Evolutionary conservation across 1,140 invertebrate genomes (phyloP).

Genomic region (Schlechtendalia chinensis): DNA sequence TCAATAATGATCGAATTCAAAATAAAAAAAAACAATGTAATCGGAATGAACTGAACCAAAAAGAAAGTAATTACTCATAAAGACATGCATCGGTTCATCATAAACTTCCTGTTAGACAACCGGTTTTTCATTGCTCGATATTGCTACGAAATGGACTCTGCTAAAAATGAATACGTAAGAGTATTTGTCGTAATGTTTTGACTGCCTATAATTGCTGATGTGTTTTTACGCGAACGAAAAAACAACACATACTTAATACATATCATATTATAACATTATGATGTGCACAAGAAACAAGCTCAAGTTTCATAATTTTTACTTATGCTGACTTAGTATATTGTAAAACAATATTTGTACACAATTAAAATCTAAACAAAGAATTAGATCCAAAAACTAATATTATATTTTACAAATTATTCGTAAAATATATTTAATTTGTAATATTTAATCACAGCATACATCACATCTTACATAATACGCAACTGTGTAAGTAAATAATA

Average conservation of each 20-base stretch:
- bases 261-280: not conserved
- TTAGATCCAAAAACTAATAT: too few species aligned
- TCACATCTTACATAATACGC: too few species aligned
- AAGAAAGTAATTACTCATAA: slow-evolving; percentile 28
- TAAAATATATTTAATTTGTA: too few species aligned
- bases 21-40: not conserved
- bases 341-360: too few species aligned
- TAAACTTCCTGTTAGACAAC: slow-evolving; percentile 42
- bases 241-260: not conserved
- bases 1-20: not conserved
- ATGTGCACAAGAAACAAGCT: not conserved
- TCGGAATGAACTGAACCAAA: not conserved
- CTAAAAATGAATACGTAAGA: not conserved
- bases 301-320: too few species aligned
- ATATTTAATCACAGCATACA: too few species aligned
- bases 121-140: slow-evolving; percentile 2
- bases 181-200: too few species aligned
- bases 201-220: too few species aligned
- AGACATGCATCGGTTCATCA: slow-evolving; percentile 36
- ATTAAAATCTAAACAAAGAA: too few species aligned
- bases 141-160: not conserved
- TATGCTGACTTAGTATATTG: too few species aligned
- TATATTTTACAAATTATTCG: too few species aligned
- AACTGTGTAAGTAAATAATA: too few species aligned
- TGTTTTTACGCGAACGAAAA: not conserved